phyloP scores from a whole-genome alignment of 2,113 vertebrate genomes.

The Eudyptes chrysolophus region DNA sequence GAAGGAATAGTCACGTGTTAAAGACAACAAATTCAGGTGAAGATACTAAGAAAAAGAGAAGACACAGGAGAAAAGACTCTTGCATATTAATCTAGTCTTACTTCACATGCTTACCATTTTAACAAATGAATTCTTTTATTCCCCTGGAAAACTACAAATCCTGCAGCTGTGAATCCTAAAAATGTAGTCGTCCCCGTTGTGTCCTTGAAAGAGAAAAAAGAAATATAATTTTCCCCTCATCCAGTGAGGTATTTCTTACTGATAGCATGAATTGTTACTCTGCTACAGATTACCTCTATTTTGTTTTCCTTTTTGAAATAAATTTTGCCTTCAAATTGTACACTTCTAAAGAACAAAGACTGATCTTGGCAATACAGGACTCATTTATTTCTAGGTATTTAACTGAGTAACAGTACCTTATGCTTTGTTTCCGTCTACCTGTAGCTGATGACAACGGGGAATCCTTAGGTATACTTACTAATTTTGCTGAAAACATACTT shows the following conservation, averaged over 20 bases:
- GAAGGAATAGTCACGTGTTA: not conserved
- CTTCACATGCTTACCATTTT: slow-evolving; percentile 85
- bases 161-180: slow-evolving; percentile 94
- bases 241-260: not conserved
- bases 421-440: not conserved
- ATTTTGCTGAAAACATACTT: not conserved
- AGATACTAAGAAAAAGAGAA: not conserved
- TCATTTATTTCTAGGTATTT: not conserved
- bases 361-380: not conserved
- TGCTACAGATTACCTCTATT: not conserved
- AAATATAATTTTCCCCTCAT: not conserved
- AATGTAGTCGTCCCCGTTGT: slow-evolving; percentile 92
- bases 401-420: not conserved
- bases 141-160: slow-evolving; percentile 98
- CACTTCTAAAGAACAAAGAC: not conserved
- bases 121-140: slow-evolving; percentile 97
- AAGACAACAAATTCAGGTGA: not conserved
- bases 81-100: not conserved
- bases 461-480: not conserved
- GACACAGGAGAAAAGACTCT: not conserved
- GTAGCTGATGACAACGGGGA: not conserved
- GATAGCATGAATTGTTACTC: not conserved
- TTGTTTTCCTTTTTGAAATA: not conserved
- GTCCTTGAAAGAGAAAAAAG: slow-evolving; percentile 78
- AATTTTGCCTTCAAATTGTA: not conserved